Base-by-base conservation (phyloP, 2,113 vertebrate species). In the Odontophorus gujanensis region DNA sequence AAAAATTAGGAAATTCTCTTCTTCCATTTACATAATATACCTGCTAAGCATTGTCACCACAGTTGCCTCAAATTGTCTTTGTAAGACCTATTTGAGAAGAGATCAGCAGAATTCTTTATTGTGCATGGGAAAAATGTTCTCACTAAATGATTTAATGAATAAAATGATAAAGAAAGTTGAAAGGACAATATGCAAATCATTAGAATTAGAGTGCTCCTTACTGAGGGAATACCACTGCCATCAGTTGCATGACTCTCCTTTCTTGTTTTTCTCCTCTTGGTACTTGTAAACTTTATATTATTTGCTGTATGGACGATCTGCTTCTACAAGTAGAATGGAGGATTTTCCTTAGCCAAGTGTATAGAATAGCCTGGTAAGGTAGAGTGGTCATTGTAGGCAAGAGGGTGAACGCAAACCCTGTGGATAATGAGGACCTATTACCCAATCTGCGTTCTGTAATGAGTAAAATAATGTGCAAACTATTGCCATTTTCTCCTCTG, bases 381-480 rank as follows among this genome's bases (percentile, higher is more conserved):
- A 69, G 21, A 16, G 15, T 6, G 11, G 18, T n/a, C 15, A 38
- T 21, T 25, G n/a, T 15, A 63, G 36, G 14, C 61, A 51, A 4
- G 0, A 1, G 50, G 36, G 25, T 18, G 10, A 8, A 50, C n/a
- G 16, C 6, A 13, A 42, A 6, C 34, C 16, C 19, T 63, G 22
- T 17, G 22, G 47, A 17, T 67, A 30, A 78, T 62, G 19, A 63
- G 24, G 13, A 55, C 17, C 17, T n/a, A 24, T 32, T 15, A 78
- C 20, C 6, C 26, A 20, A 4, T 7, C 36, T 0, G 0, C 9
- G 24, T 63, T 74, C 61, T 63, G 32, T 36, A 50, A 17, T 0
- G 2, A 66, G 45, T 47, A 57, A 18, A 28, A 13, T 40, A 8
- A 50, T 24, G 36, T 34, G 40, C 55, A 51, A 18, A 45, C 22